Conservation (phyloP, 2,888 invertebrate genomes). For the Argynnis bischoffii region DNA sequence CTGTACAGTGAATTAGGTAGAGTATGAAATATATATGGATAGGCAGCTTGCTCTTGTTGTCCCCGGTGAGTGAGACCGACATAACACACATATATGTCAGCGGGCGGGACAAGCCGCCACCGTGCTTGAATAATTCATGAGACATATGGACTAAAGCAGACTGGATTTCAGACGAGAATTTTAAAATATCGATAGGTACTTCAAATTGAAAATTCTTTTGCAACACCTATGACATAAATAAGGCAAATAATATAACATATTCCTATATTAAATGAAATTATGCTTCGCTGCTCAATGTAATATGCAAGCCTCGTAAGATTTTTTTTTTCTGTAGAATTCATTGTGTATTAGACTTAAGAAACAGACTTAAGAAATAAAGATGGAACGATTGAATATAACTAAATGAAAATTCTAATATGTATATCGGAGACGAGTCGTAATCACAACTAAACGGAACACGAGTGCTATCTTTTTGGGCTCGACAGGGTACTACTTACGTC, state of each 20-base stretch:
- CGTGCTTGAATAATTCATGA: constrained; percentile 77
- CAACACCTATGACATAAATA: constrained; percentile 14
- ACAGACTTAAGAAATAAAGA: too few species aligned
- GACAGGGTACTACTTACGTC: too few species aligned
- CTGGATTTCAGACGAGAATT: constrained; percentile 79
- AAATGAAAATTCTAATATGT: too few species aligned
- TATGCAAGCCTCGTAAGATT: too few species aligned
- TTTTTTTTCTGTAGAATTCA: too few species aligned
- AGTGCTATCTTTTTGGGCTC: too few species aligned
- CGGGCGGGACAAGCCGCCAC: constrained; percentile 69
- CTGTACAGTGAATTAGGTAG: constrained; percentile 27
- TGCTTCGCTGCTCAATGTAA: too few species aligned
- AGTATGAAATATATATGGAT: constrained; percentile 33
- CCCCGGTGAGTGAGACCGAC: constrained; percentile 44
- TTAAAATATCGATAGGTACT: constrained; percentile 75
- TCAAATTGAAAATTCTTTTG: constrained; percentile 72
- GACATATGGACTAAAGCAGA: constrained; percentile 80
- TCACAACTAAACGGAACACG: too few species aligned
- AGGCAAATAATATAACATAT: neutral
- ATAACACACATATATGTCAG: constrained; percentile 60
- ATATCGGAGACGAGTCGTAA: too few species aligned
- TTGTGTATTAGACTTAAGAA: too few species aligned
- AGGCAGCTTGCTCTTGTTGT: constrained; percentile 38
- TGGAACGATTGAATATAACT: too few species aligned
- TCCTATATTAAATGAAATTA: too few species aligned